These are phyloP conservation scores for Rhopalosiphum maidis DNA, from an alignment of 1,140 invertebrate genomes.

Conservation along the genomic window DNA sequence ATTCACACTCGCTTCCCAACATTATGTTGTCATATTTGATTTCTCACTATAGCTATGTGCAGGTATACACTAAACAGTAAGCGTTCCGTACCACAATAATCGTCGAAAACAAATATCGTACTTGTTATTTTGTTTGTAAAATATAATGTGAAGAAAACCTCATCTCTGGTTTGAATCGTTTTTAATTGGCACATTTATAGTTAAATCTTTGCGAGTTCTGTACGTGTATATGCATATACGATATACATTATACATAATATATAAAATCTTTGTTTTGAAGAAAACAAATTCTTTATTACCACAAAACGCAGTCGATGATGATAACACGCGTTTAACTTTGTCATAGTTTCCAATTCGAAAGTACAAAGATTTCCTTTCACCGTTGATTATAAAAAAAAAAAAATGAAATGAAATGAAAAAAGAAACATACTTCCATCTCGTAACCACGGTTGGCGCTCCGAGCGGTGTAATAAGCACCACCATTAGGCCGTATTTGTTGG, in stretches of 20 bases:
- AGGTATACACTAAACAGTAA: not conserved
- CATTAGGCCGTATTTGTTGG: not conserved
- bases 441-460: not conserved
- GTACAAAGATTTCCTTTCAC: conserved; percentile 45
- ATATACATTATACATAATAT: no score
- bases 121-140: not conserved
- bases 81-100: not conserved
- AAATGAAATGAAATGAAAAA: not conserved
- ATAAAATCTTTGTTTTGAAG: not conserved
- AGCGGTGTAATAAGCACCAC: not conserved
- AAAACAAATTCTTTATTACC: not conserved
- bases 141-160: not conserved
- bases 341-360: conserved; percentile 44
- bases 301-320: not conserved
- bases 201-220: not conserved
- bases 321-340: conserved; percentile 6
- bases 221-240: no score
- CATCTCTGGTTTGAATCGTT: not conserved
- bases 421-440: not conserved
- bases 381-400: conserved; percentile 19
- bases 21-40: not conserved
- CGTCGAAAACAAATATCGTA: not conserved
- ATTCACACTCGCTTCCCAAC: not conserved
- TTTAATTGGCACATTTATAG: not conserved
- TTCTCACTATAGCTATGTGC: not conserved